Base-by-base conservation (phyloP, 2,113 vertebrate genomes). In the Pluvianellus socialis region DNA sequence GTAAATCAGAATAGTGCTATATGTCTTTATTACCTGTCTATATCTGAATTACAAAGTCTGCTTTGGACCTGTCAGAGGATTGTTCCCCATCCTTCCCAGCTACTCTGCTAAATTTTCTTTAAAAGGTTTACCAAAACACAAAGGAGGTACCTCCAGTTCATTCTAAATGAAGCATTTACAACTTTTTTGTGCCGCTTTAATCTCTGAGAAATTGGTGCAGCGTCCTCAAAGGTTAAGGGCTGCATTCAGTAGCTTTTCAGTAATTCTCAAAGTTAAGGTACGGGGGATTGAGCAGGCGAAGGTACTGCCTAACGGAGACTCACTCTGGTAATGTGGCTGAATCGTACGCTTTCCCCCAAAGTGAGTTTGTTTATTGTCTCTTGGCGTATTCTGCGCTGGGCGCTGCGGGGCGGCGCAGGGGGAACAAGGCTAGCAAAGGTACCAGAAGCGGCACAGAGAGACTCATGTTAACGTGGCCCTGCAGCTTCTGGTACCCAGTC, bases 401-500 rank as follows among this genome's bases (percentile, higher is more conserved):
- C 42, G 8, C 56, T 67, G 86, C 89, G 72, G 83, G 89, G 17
- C 4, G 2, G 26, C 55, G 75, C 75, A 74, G 55, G n/a, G 44
- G 4, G 83, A 14, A 65, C 55, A 50, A 26, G 83, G 79, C 59
- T 66, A 82, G 77, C 90, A 91, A 66, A 95, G 95, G 94, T 96
- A 94, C 92, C 94, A 96, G 92, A 91, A 95, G 72, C 73, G 74
- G 88, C 90, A 56, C 3, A 88, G 35, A 92, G 70, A 68, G 66
- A 38, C 62, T 75, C 5, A 0, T 5, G 65, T 79, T 87, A 42
- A 56, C 80, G 8, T 22, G 71, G 85, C 71, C 85, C 85, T 2
- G 35, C 93, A 94, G 93, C 92, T 96, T 93, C 96, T 96, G 96
- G 90, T 95, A 93, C 93, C 82, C 87, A 85, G 71, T 58, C 62